Base-by-base conservation (phyloP, 2,888 invertebrate genomes). In the Drosophila crucigera region DNA sequence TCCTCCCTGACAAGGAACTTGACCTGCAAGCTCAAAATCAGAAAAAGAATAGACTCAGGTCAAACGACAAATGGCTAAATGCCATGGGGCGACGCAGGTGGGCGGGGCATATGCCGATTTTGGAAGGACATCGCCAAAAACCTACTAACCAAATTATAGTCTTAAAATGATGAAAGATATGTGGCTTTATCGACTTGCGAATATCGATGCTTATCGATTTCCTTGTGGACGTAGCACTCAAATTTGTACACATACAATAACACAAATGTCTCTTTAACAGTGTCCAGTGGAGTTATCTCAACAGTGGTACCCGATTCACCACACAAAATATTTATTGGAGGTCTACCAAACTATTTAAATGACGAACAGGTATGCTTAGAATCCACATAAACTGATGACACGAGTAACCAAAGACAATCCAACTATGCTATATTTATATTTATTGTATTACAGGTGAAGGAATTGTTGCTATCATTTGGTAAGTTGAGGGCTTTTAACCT, bases 291-390 rank as follows among this genome's bases (percentile, higher is more conserved):
- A 85, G 96, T 96, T 91, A 98, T 98, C 86, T 98, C 98, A 91
- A 98, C 98, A 63, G 97, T 98, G 83, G 98, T 99, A 84, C 97
- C 97, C 91, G 99, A 99, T 94, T 99, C 99, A 25, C 98, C 99
- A 33, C 98, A 99, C 94, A 99, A 99, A 95, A 98, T 99, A 93
- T 99, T 99, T 95, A 98, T 99, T 94, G 99, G 99, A 90, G 99
- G 99, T 89, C 95, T 99, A 90, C 99, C 99, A 80, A 99, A 98
- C 94, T 99, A 99, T 95, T 95, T 99, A 86, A 99, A 98, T 93
- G 99, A 99, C 94, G 99, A 99, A 93, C 99, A 99, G 97, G 99
- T 99, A 96, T 95, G 83, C 58, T 30, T 22, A 5, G 14, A 25
- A 49, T 16, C 19, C 41, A 41, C 28, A 31, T 6, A 22, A 58